Evolutionary conservation across 2,797 vertebrate species (phyloP), one percentile per base, ranked within the genome.

Genomic region (Fistularia tabacaria): DNA sequence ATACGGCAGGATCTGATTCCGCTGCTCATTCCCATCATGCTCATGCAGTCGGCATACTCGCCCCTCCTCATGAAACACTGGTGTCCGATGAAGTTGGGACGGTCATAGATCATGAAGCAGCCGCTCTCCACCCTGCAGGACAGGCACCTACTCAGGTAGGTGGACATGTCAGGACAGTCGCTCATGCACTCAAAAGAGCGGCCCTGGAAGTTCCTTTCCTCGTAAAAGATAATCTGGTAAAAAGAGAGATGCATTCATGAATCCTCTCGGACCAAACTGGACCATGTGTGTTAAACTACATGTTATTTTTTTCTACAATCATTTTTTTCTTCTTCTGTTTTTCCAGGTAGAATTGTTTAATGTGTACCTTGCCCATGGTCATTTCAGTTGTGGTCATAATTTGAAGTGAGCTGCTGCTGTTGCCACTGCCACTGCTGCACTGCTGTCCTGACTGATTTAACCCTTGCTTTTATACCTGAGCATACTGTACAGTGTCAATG

Each of bases 141-240:
- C 37, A 85, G 81, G 40, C 83, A 84, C 74, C 64, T 80, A 79
- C 53, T 84, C 80, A 86, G 63, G 81, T 77, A 77, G 69, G 78
- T 74, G 74, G 80, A 77, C 83, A 92, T 66, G 38, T 92, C 90
- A 1, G 83, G 0, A 5, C 86, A 86, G 66, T 93, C 89, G 15
- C 78, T 80, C 51, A 60, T 87, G 64, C 77, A 86, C 66, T 90
- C 88, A 66, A 88, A 89, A 63, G 75, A 87, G 50, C 83, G 86
- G 38, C 89, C 86, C 85, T 84, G 80, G 76, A 92, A 91, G 79
- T 86, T 82, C 50, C 54, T 83, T 10, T 87, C 85, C 75, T 87
- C 85, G 56, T 78, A 86, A 54, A 90, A 90, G 66, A 64, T 86
- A 56, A 91, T 85, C 88, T 93, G 62, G 49, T n/a, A 72, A 45